phyloP scores from a whole-genome alignment of 2,888 invertebrate genomes.

The Arrhopalites spinosus region DNA sequence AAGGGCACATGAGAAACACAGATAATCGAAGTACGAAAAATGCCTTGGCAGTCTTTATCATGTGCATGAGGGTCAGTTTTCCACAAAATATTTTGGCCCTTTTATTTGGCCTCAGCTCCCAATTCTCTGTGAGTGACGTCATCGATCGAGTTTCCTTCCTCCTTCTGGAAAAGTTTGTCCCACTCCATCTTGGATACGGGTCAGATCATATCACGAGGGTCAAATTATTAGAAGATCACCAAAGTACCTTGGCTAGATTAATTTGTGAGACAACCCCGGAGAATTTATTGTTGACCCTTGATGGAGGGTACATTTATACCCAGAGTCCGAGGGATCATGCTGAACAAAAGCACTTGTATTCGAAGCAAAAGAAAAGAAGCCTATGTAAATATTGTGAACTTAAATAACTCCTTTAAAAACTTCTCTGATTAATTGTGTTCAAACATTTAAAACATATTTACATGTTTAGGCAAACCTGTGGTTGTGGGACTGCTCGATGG shows the following conservation, averaged over 20 bases:
- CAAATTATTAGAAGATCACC: background rate
- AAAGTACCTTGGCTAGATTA: background rate
- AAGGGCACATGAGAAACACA: background rate
- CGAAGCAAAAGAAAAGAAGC: no score
- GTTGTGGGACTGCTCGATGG: no score
- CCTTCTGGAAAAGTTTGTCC: constrained; percentile 34
- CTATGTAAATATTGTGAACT: no score
- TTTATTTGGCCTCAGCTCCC: constrained; percentile 33
- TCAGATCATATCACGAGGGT: constrained; percentile 22
- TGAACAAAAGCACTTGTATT: no score
- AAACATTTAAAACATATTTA: no score
- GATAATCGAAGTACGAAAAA: background rate
- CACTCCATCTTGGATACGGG: constrained; percentile 11
- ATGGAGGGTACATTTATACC: constrained; percentile 34
- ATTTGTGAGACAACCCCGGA: background rate
- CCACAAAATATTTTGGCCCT: constrained; percentile 28
- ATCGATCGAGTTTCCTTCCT: constrained; percentile 17
- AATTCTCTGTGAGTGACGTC: constrained; percentile 10
- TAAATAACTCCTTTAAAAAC: no score
- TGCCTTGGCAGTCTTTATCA: constrained; percentile 39
- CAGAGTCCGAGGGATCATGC: no score
- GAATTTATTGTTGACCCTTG: background rate
- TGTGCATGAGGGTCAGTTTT: constrained; percentile 29
- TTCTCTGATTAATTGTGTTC: no score
- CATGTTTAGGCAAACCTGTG: no score